Evolutionary conservation across 2,888 invertebrate genomes (phyloP).

Genomic region (Lasioglossum zephyrum): DNA sequence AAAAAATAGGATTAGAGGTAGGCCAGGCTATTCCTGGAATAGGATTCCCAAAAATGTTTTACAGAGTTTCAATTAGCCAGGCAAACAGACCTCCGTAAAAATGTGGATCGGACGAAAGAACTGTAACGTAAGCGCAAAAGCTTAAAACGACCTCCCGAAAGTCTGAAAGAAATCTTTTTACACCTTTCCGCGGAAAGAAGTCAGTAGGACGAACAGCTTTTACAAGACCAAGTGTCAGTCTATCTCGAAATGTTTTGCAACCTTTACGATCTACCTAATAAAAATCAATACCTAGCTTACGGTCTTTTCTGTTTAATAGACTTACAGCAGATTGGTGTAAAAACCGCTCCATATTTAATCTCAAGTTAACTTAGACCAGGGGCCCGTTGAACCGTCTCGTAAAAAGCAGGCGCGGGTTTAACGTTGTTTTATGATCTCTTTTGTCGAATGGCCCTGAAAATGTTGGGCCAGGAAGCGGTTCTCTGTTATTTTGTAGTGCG

Average conservation of each 20-base stretch:
- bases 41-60: conserved; percentile 62
- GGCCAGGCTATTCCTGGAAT: conserved; percentile 53
- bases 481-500: not conserved
- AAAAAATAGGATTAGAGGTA: conserved; percentile 61
- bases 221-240: conserved; percentile 12
- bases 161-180: not conserved
- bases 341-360: conserved; percentile 78
- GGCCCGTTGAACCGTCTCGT: conserved; percentile 38
- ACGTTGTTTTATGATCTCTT: conserved; percentile 53
- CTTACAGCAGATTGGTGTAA: conserved; percentile 72
- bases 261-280: conserved; percentile 64
- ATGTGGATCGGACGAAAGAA: conserved; percentile 42
- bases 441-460: conserved; percentile 18
- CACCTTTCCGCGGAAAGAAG: not conserved
- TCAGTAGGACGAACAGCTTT: not conserved
- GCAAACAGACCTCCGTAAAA: conserved; percentile 48
- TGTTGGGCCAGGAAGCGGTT: not conserved
- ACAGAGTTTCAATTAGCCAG: conserved; percentile 49
- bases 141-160: not conserved
- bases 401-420: conserved; percentile 65
- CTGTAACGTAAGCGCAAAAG: not conserved
- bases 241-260: conserved; percentile 60
- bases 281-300: conserved; percentile 57
- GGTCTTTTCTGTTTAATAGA: conserved; percentile 67
- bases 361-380: conserved; percentile 67